These are phyloP conservation scores for Operophtera brumata DNA, from an alignment of 2,888 invertebrate genomes.

Conservation along the genomic window DNA sequence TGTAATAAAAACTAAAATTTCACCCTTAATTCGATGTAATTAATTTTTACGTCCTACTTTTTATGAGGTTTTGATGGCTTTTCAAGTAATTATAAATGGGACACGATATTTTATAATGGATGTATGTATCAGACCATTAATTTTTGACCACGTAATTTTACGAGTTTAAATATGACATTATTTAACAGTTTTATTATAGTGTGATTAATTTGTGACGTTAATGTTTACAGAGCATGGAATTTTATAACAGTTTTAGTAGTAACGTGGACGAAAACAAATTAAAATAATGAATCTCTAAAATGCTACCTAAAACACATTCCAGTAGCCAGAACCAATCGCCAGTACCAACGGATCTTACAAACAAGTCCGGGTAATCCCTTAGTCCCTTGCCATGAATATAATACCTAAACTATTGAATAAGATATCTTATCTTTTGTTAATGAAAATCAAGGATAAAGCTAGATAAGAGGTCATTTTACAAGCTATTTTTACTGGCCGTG, in stretches of 20 bases:
- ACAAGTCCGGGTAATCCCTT: no score
- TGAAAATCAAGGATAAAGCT: no score
- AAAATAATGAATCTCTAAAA: no score
- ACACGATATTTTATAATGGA: conserved; percentile 27
- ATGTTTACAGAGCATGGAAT: neutral
- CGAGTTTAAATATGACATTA: conserved; percentile 20
- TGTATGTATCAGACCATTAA: conserved; percentile 19
- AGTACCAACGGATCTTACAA: no score
- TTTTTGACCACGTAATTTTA: conserved; percentile 22
- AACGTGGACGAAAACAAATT: no score
- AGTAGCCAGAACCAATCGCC: no score
- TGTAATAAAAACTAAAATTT: conserved; percentile 22
- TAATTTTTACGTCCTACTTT: conserved; percentile 35
- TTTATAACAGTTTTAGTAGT: neutral
- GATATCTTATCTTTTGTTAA: no score
- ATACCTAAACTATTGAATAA: no score
- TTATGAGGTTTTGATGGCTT: conserved; percentile 42
- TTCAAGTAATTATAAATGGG: conserved; percentile 33
- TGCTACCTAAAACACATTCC: no score
- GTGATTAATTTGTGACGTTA: conserved; percentile 22
- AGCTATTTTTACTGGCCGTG: no score
- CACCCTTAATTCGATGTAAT: conserved; percentile 34
- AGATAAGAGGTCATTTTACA: no score
- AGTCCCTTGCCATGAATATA: no score
- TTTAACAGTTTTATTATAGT: conserved; percentile 26